phyloP scores from a whole-genome alignment of 2,113 vertebrate genomes.

The Pollachius pollachius region DNA sequence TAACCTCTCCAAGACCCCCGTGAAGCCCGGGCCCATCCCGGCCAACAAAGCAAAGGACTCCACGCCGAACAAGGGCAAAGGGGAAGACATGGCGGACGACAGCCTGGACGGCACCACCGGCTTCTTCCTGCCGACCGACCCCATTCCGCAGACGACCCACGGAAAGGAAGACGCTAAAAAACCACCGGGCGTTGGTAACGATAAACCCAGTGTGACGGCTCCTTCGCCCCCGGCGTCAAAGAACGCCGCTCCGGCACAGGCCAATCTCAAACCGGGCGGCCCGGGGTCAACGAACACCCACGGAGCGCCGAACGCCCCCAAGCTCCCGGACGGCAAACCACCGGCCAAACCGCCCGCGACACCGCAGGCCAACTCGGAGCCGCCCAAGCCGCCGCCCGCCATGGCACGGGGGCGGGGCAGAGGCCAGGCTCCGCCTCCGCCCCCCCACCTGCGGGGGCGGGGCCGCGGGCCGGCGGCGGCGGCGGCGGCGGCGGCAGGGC shows the following conservation, averaged over 20 bases:
- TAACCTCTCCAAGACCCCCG: slow-evolving; percentile 33
- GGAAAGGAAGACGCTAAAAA: not conserved
- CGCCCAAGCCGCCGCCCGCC: slow-evolving; percentile 41
- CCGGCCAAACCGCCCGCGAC: slow-evolving; percentile 71
- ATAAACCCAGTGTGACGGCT: slow-evolving; percentile 26
- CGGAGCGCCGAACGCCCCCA: slow-evolving; percentile 68
- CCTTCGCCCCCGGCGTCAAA: slow-evolving; percentile 19
- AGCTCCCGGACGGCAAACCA: slow-evolving; percentile 51
- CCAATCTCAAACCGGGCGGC: slow-evolving; percentile 33
- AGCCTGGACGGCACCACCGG: slow-evolving; percentile 52
- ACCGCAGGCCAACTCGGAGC: slow-evolving; percentile 69
- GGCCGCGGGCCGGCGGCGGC: slow-evolving; percentile 57
- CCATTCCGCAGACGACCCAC: slow-evolving; percentile 72
- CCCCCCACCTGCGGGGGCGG: slow-evolving; percentile 43
- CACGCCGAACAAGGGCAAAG: not conserved
- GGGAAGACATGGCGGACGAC: slow-evolving; percentile 66
- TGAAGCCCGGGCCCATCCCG: slow-evolving; percentile 11
- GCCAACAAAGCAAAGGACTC: slow-evolving; percentile 35
- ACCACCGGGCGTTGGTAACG: slow-evolving; percentile 12
- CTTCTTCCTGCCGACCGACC: slow-evolving; percentile 74
- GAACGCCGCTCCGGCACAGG: slow-evolving; percentile 22
- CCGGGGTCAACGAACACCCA: slow-evolving; percentile 34
- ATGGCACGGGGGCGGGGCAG: slow-evolving; percentile 53
- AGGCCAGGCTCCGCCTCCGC: slow-evolving; percentile 48
- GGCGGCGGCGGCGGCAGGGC: slow-evolving; percentile 40